Conservation (phyloP, 2,797 vertebrate genomes). For the Anisognathus igniventris region DNA sequence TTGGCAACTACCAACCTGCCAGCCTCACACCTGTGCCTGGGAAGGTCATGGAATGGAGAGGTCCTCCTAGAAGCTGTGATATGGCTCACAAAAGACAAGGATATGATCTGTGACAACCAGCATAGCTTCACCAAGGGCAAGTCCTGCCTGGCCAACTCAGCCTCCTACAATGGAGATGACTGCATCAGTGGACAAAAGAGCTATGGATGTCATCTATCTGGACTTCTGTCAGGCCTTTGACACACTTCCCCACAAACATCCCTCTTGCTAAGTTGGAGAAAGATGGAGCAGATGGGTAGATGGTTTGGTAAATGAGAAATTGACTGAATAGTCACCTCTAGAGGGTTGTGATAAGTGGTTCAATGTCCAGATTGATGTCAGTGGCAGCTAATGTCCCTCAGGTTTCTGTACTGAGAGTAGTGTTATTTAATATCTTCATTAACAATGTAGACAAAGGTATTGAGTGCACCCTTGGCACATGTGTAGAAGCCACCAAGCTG, state of each 20-base stretch:
- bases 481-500: neutral
- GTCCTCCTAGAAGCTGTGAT: neutral
- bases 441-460: fast-evolving
- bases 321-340: neutral
- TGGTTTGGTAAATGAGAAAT: neutral
- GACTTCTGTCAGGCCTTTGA: neutral
- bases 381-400: neutral
- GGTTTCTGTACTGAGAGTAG: neutral
- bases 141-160: neutral
- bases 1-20: too few relatives aligned
- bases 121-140: neutral
- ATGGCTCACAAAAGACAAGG: neutral
- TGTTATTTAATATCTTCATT: neutral
- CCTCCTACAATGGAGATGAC: neutral
- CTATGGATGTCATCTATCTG: neutral
- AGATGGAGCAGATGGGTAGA: neutral
- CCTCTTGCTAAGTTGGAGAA: neutral
- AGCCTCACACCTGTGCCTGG: neutral
- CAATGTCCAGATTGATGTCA: neutral
- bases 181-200: neutral
- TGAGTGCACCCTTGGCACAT: neutral
- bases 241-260: neutral
- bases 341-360: neutral
- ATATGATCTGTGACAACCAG: neutral
- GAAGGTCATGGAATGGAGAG: neutral